Conservation (phyloP, 2,113 vertebrate species). For the Pao palembangensis region DNA sequence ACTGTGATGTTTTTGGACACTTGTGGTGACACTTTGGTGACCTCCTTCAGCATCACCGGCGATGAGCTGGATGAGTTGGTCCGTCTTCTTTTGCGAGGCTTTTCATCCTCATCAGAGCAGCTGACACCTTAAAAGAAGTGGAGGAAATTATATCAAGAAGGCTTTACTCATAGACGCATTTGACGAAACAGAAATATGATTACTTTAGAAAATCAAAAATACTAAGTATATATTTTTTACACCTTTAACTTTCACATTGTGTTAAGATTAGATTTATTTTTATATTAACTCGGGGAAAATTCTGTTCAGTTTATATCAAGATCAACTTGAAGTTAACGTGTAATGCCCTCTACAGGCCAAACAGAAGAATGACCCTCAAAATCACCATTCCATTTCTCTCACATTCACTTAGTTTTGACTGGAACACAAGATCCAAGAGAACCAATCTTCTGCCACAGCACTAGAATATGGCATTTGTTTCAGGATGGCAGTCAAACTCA, state of each 20-base stretch:
- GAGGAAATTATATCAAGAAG: not conserved
- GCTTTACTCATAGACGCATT: too few species aligned
- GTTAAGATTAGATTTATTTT: too few species aligned
- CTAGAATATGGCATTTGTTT: not conserved
- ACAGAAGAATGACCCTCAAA: not conserved
- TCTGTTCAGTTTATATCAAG: not conserved
- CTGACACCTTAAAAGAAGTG: conserved; percentile 81
- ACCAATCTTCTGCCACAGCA: not conserved
- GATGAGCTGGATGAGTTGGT: conserved; percentile 96
- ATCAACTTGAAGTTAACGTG: too few species aligned
- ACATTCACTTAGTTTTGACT: not conserved
- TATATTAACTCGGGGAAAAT: not conserved
- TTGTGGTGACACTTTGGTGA: conserved; percentile 82
- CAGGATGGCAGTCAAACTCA: conserved; percentile 70
- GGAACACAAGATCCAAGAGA: not conserved
- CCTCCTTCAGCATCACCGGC: conserved; percentile 92
- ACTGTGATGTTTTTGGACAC: conserved; percentile 91
- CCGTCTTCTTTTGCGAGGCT: conserved; percentile 93
- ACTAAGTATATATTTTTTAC: not conserved
- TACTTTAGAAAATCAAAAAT: not conserved
- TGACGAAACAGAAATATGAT: not conserved
- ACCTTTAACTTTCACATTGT: too few species aligned
- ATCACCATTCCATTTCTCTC: not conserved
- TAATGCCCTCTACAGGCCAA: conserved; percentile 18
- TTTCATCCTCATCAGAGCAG: conserved; percentile 97